Percentiles rank a stretch among this genome's conserved stretches.
Conservation (phyloP, 1,140 invertebrate species). For the Zaprionus lachaisei region DNA sequence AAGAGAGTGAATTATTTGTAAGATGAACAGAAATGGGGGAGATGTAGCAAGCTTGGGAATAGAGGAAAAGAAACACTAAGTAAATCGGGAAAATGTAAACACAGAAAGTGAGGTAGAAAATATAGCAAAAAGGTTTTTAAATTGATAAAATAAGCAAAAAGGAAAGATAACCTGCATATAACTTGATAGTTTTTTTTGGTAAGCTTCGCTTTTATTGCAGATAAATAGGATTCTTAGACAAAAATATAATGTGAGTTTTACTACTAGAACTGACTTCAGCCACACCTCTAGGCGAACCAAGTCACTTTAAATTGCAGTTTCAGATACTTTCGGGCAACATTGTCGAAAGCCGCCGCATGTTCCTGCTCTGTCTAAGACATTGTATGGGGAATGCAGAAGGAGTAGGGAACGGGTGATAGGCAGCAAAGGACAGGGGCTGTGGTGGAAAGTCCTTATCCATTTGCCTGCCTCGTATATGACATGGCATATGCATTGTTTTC, state of each 20-base stretch:
- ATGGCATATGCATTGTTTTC: constrained; percentile 81
- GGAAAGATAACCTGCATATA: too few relatives aligned
- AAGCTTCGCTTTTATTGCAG: too few relatives aligned
- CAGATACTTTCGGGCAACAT: constrained; percentile 1
- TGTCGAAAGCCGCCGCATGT: neutral
- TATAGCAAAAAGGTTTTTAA: neutral
- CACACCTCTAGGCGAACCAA: neutral
- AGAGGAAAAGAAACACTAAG: neutral
- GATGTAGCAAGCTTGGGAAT: neutral
- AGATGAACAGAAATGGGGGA: neutral
- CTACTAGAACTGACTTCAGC: neutral
- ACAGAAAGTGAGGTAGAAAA: neutral
- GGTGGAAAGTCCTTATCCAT: constrained; percentile 40
- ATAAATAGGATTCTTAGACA: too few relatives aligned
- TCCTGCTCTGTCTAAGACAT: neutral
- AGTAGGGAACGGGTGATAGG: constrained; percentile 15
- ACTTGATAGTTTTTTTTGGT: too few relatives aligned
- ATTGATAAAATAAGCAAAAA: neutral
- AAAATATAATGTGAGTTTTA: too few relatives aligned
- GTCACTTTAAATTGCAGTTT: constrained; percentile 11
- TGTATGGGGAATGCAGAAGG: neutral
- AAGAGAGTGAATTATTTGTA: neutral
- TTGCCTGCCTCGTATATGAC: constrained; percentile 60
- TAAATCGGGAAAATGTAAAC: neutral
- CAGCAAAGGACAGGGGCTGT: neutral